A percentile compares a stretch with the other conserved stretches of the same genome.
These are phyloP conservation scores for Calcarius lapponicus DNA, from an alignment of 2,797 vertebrate genomes.

Conservation along the genomic window DNA sequence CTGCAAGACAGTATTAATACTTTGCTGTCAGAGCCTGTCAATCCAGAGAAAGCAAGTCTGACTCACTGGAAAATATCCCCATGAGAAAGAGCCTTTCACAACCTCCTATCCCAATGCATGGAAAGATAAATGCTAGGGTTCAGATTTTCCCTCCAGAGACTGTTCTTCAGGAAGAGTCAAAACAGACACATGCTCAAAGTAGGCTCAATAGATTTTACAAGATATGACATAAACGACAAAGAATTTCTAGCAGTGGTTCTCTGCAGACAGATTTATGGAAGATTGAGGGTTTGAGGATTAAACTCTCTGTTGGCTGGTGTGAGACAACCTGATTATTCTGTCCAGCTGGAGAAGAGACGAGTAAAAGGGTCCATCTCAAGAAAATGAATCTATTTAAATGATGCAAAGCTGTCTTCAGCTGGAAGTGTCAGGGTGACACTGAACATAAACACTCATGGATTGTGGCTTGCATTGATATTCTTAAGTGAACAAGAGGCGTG, in stretches of 20 bases:
- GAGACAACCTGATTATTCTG: slow-evolving; percentile 31
- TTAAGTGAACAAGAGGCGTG: not conserved
- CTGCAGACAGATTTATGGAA: slow-evolving; percentile 64
- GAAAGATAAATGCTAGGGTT: slow-evolving; percentile 19
- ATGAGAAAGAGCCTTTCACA: slow-evolving; percentile 39
- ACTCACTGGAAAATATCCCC: slow-evolving; percentile 55
- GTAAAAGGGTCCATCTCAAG: slow-evolving; percentile 18
- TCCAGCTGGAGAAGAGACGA: slow-evolving; percentile 63
- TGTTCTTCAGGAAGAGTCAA: slow-evolving; percentile 61
- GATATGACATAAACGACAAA: slow-evolving; percentile 64
- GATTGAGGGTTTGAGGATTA: slow-evolving; percentile 36
- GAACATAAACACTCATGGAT: not conserved
- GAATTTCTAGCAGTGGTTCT: slow-evolving; percentile 65
- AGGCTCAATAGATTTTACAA: slow-evolving; percentile 67
- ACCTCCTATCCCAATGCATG: not conserved
- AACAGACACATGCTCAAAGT: slow-evolving; percentile 35
- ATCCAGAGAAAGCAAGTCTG: slow-evolving; percentile 35
- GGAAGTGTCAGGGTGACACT: not conserved
- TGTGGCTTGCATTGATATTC: not conserved
- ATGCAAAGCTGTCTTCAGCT: slow-evolving; percentile 31
- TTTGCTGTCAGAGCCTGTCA: slow-evolving; percentile 41
- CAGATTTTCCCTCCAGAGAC: slow-evolving; percentile 47
- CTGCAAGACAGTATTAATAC: slow-evolving; percentile 29
- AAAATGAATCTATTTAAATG: slow-evolving; percentile 54
- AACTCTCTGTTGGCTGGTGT: slow-evolving; percentile 36